Conservation (phyloP, 2,888 invertebrate species). For the Drosophila demipolita region DNA sequence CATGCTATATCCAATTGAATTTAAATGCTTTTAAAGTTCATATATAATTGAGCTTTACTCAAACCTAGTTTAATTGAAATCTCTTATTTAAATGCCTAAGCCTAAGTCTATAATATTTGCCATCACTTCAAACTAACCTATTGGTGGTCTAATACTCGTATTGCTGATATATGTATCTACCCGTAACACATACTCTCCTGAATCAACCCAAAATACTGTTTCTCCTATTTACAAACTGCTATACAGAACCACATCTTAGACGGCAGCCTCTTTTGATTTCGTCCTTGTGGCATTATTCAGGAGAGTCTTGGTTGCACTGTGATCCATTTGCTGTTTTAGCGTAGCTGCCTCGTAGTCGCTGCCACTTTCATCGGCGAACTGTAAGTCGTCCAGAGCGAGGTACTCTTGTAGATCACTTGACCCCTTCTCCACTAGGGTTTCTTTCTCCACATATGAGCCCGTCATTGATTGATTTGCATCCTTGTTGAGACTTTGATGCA, state of each 20-base stretch:
- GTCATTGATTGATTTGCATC: conserved; percentile 71
- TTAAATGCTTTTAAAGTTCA: conserved; percentile 2
- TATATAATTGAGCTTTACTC: conserved; percentile 38
- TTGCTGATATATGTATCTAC: conserved; percentile 65
- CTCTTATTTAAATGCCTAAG: conserved; percentile 4
- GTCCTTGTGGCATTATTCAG: conserved; percentile 27
- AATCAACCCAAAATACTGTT: conserved; percentile 22
- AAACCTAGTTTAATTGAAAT: conserved; percentile 22
- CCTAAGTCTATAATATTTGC: conserved; percentile 13
- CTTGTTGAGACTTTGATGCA: conserved; percentile 48
- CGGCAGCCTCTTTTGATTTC: conserved; percentile 61
- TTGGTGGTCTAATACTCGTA: conserved; percentile 55
- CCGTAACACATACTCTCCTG: conserved; percentile 62
- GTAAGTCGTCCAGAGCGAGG: conserved; percentile 88
- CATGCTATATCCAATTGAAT: conserved; percentile 11
- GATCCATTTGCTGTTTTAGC: conserved; percentile 45
- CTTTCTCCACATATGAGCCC: conserved; percentile 86
- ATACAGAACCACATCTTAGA: conserved; percentile 35
- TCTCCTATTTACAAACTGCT: conserved; percentile 42
- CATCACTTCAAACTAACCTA: conserved; percentile 50
- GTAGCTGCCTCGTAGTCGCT: conserved; percentile 71
- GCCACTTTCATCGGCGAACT: conserved; percentile 89
- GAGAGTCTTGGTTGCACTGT: conserved; percentile 19
- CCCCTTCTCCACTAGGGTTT: conserved; percentile 89
- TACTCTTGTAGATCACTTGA: conserved; percentile 87